A percentile compares a stretch with the other conserved stretches of the same genome.
These are phyloP conservation scores for Apteryx mantelli DNA, from an alignment of 2,113 vertebrate species.

Conservation along the genomic window DNA sequence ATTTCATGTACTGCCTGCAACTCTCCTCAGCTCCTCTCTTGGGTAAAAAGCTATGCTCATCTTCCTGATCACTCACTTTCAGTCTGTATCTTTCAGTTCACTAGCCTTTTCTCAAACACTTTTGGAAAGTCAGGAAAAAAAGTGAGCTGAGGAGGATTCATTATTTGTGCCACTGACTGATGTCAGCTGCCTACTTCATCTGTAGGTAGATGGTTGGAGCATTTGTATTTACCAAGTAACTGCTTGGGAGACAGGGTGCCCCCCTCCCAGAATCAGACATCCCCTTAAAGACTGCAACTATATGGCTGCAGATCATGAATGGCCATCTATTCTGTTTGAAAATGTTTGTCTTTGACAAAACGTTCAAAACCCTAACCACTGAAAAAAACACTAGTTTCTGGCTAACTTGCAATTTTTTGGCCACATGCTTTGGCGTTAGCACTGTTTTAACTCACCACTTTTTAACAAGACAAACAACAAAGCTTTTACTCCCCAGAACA, in stretches of 20 bases:
- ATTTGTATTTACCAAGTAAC: background rate
- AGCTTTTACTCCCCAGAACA: background rate
- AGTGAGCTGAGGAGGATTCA: background rate
- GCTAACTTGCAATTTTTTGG: background rate
- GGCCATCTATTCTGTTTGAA: background rate
- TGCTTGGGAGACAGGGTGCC: background rate
- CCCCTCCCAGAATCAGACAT: background rate
- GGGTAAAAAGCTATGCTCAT: fast-evolving
- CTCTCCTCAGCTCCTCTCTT: background rate
- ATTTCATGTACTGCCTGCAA: background rate
- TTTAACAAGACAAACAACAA: background rate
- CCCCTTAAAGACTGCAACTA: background rate
- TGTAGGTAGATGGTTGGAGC: background rate
- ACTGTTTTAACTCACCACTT: background rate
- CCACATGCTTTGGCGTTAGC: background rate
- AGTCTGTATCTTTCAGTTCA: background rate
- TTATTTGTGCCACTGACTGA: background rate
- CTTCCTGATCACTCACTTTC: background rate
- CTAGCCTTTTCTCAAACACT: background rate
- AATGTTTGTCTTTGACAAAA: background rate
- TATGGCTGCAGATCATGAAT: background rate
- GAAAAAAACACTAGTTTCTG: background rate
- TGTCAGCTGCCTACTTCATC: background rate
- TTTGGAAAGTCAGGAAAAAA: background rate
- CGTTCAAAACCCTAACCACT: background rate